Percentiles rank a stretch among this genome's conserved stretches.
These are phyloP conservation scores for Melipona beecheii DNA, from an alignment of 2,888 invertebrate species.

Conservation along the genomic window DNA sequence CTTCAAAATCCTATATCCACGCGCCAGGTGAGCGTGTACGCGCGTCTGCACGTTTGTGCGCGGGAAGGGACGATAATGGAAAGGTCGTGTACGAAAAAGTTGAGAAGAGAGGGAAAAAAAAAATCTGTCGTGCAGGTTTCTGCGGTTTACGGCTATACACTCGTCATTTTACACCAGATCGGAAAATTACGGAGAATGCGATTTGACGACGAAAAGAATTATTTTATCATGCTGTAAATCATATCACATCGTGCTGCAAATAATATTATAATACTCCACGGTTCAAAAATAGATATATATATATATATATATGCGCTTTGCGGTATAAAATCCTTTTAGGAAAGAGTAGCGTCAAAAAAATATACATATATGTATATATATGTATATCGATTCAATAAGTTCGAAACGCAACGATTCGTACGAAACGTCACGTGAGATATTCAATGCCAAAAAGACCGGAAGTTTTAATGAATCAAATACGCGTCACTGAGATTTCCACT, in stretches of 20 bases:
- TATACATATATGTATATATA: no score
- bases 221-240: neutral
- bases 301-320: neutral
- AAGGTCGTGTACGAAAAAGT: slow-evolving; percentile 62
- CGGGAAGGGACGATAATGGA: slow-evolving; percentile 57
- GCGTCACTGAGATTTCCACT: slow-evolving; percentile 18
- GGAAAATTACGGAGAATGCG: neutral
- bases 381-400: neutral
- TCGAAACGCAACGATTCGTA: neutral
- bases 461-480: slow-evolving; percentile 32
- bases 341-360: neutral
- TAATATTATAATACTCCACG: no score
- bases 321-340: neutral
- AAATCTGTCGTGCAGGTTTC: slow-evolving; percentile 36
- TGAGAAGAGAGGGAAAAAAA: slow-evolving; percentile 9
- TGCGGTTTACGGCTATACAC: slow-evolving; percentile 22
- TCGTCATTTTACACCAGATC: slow-evolving; percentile 25
- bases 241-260: no score
- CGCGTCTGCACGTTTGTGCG: slow-evolving; percentile 28
- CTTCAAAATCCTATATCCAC: slow-evolving; percentile 55
- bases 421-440: neutral
- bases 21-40: slow-evolving; percentile 28
- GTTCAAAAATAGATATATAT: no score
- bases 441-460: slow-evolving; percentile 34
- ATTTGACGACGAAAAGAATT: neutral